A percentile compares a stretch with the other conserved stretches of the same genome.
phyloP scores from a whole-genome alignment of 2,797 vertebrate species.

The Enteromius thamalakanensis region DNA sequence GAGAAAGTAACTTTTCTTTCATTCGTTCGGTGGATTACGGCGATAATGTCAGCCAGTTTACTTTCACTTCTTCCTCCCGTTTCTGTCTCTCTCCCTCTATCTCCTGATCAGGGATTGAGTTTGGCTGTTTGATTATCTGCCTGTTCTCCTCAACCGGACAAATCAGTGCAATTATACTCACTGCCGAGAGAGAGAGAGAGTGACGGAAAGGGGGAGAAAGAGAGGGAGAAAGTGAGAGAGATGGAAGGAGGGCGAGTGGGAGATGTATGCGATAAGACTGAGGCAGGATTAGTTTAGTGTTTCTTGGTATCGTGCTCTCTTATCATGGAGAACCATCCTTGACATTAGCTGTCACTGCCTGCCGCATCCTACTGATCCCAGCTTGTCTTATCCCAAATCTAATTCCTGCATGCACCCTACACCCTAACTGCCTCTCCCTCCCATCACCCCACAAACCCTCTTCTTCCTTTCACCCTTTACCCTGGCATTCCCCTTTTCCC shows the following conservation, averaged over 20 bases:
- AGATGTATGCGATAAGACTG: slow-evolving; percentile 77
- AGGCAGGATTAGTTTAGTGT: slow-evolving; percentile 74
- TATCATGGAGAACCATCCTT: slow-evolving; percentile 84
- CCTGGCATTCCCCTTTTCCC: slow-evolving; percentile 13
- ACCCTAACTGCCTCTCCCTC: slow-evolving; percentile 34
- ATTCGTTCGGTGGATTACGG: slow-evolving; percentile 71
- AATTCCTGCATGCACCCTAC: slow-evolving; percentile 55
- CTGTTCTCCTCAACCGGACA: slow-evolving; percentile 84
- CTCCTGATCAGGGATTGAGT: slow-evolving; percentile 74
- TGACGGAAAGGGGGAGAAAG: slow-evolving; percentile 79
- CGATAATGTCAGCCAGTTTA: slow-evolving; percentile 71
- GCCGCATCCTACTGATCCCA: slow-evolving; percentile 64
- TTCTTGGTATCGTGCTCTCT: slow-evolving; percentile 81
- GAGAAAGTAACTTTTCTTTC: slow-evolving; percentile 75
- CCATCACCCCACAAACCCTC: slow-evolving; percentile 17
- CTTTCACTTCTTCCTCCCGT: slow-evolving; percentile 63
- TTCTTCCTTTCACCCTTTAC: slow-evolving; percentile 20
- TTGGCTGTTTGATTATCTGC: slow-evolving; percentile 81
- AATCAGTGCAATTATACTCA: slow-evolving; percentile 88
- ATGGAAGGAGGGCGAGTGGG: slow-evolving; percentile 59
- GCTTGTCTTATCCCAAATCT: slow-evolving; percentile 66
- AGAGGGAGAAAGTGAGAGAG: slow-evolving; percentile 72
- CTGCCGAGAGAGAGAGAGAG: slow-evolving; percentile 68
- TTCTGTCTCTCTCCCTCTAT: slow-evolving; percentile 68
- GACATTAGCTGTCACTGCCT: slow-evolving; percentile 80